A percentile compares a stretch with the other conserved stretches of the same genome.
phyloP scores from a whole-genome alignment of 2,797 vertebrate genomes.

The Cottoperca gobio region DNA sequence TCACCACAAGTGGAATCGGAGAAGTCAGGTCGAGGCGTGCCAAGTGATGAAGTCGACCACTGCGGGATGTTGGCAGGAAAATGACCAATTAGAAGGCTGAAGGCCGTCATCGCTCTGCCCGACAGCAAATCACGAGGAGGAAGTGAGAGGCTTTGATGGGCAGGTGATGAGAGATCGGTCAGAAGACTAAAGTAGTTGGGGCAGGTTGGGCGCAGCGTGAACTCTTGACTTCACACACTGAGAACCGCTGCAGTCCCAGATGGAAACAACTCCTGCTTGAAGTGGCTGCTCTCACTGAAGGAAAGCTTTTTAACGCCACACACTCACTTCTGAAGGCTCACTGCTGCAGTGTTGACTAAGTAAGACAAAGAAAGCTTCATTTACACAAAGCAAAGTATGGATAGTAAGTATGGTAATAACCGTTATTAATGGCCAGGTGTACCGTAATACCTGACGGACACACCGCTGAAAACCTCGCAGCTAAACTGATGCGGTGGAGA shows the following conservation, averaged over 20 bases:
- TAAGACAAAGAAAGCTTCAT: no score
- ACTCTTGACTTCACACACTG: constrained; percentile 57
- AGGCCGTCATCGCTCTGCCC: constrained; percentile 47
- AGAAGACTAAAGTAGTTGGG: constrained; percentile 16
- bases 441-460: no score
- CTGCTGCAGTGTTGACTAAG: no score
- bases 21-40: constrained; percentile 41
- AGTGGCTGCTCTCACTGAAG: constrained; percentile 15
- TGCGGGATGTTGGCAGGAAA: constrained; percentile 62
- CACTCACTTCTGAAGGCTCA: neutral
- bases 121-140: constrained; percentile 31
- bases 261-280: constrained; percentile 33
- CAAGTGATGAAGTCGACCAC: constrained; percentile 67
- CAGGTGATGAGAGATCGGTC: constrained; percentile 56
- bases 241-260: constrained; percentile 26
- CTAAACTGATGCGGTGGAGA: no score
- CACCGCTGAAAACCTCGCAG: no score
- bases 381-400: no score
- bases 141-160: constrained; percentile 42
- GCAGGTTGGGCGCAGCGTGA: constrained; percentile 37
- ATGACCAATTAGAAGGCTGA: constrained; percentile 59
- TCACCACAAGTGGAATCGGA: constrained; percentile 54
- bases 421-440: no score
- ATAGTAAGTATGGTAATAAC: no score
- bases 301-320: neutral